Percentiles rank a stretch among this genome's conserved stretches.
Evolutionary conservation across 2,888 invertebrate genomes (phyloP).

Genomic region (Cancer borealis): DNA sequence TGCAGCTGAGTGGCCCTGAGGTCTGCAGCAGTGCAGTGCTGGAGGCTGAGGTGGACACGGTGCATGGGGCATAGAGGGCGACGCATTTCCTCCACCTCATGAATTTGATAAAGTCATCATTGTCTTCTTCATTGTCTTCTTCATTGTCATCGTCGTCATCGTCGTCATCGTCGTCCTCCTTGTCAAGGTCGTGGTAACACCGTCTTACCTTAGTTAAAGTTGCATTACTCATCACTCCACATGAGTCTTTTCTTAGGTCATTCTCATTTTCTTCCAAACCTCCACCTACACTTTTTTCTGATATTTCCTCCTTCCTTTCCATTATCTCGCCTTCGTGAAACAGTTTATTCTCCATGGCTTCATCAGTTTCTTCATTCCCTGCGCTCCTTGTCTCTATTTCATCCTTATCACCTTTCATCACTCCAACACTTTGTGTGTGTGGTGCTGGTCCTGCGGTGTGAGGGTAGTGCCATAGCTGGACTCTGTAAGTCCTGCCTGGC

Average conservation of each 20-base stretch:
- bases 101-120: background rate
- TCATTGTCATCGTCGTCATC: background rate
- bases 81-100: slow-evolving; percentile 17
- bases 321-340: background rate
- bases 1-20: background rate
- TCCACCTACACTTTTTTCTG: background rate
- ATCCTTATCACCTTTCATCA: background rate
- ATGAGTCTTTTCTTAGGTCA: background rate
- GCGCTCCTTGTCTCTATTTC: background rate
- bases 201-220: background rate
- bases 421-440: background rate
- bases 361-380: background rate
- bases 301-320: background rate
- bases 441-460: background rate
- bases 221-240: background rate
- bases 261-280: background rate
- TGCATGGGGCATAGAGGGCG: background rate
- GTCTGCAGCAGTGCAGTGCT: background rate
- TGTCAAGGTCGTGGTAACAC: background rate
- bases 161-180: background rate
- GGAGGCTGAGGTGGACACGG: background rate
- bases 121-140: background rate
- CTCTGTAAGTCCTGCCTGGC: background rate
- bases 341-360: background rate
- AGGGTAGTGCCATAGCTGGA: background rate